Evolutionary conservation across 2,888 invertebrate genomes (phyloP), one percentile per base, ranked within the genome.

Genomic region (Drosophila buzzatii): DNA sequence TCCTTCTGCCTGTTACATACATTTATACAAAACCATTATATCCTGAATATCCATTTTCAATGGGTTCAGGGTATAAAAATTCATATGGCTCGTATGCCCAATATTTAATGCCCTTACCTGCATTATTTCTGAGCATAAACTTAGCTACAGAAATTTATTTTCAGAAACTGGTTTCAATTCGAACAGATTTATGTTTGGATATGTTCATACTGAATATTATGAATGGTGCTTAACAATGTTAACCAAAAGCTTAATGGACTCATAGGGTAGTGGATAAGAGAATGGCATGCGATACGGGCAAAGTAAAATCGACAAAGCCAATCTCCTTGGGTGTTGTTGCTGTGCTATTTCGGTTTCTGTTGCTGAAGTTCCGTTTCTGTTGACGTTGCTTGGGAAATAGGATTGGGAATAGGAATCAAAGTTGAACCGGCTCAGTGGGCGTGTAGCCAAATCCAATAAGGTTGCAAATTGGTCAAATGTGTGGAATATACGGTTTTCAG

Each of bases 381-480:
- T 73, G 73, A 27, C 60, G 65, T 71, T 79, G 62, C 66, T 68
- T 14, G 35, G 81, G 64, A 76, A 78, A 80, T 76, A 58, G 76
- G 44, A 77, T 81, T 76, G 81, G 61, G 60, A 63, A 72, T 69
- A 58, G 59, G 81, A 85, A 82, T 82, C 85, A 82, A 69, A 67
- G 81, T 69, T 82, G 57, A 79, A 59, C 59, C 63, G 62, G 71
- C 84, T 83, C 78, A 81, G 65, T 81, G 81, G 83, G 81, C 77
- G 70, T 82, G 81, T 73, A 83, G 83, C 80, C 82, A 74, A 82
- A 79, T 77, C 77, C 83, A 82, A 85, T 82, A 82, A 80, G 77
- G 73, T 68, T 70, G 83, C 81, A 85, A 82, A 82, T 82, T 85
- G 86, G 73, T 69, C 81, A 85, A 82, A 85, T 85, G 81, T 77